These are phyloP conservation scores for Eutrigla gurnardus DNA, from an alignment of 2,797 vertebrate species.

Conservation along the genomic window DNA sequence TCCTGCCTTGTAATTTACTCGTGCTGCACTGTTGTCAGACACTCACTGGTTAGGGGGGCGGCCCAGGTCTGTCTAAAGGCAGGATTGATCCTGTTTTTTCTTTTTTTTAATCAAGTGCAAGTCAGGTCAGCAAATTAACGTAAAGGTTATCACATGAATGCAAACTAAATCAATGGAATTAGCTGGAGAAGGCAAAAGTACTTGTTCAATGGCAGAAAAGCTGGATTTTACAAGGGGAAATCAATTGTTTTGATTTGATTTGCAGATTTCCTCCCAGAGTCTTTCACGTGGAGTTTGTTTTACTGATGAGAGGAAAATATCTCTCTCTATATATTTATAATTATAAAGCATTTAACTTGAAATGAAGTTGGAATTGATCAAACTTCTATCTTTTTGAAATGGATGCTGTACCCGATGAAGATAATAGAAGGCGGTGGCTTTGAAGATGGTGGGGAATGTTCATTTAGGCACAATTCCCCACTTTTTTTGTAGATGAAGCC, in stretches of 20 bases:
- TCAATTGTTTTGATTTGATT: no score
- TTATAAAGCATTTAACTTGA: no score
- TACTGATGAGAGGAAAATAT: no score
- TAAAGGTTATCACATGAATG: background rate
- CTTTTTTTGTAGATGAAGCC: no score
- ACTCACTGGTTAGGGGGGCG: conserved; percentile 23
- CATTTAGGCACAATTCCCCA: background rate
- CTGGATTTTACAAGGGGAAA: background rate
- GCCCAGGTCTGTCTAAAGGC: background rate
- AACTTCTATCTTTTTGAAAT: no score
- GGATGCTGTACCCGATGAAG: no score
- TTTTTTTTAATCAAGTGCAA: background rate
- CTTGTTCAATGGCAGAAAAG: no score
- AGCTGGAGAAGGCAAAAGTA: background rate
- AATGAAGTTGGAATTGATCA: no score
- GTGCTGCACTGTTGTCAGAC: conserved; percentile 43
- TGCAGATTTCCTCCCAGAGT: no score
- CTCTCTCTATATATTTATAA: no score
- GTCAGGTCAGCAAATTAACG: background rate
- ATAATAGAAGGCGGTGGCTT: no score
- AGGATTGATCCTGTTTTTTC: conserved; percentile 8
- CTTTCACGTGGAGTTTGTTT: no score
- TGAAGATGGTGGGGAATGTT: background rate
- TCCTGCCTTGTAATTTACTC: conserved; percentile 72
- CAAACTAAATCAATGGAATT: background rate